Conservation (phyloP, 2,113 vertebrate species). For the Dunckerocampus dactyliophorus region DNA sequence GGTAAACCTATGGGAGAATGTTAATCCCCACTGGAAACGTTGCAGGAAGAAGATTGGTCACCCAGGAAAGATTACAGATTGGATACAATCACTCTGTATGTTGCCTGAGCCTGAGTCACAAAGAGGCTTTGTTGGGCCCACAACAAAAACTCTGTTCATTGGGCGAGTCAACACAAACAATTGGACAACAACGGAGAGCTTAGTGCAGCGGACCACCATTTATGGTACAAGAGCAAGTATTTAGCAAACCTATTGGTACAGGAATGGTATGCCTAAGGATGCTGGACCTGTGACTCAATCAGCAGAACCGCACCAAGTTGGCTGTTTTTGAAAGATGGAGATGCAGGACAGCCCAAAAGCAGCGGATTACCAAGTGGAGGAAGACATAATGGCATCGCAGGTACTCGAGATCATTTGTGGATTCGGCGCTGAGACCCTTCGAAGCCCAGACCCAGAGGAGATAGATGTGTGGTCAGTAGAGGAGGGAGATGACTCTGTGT, state of each 20-base stretch:
- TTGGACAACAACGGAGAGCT: slow-evolving; percentile 66
- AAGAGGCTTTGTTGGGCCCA: slow-evolving; percentile 78
- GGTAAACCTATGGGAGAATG: slow-evolving; percentile 71
- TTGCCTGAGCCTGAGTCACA: slow-evolving; percentile 73
- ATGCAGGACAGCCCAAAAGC: slow-evolving; percentile 33
- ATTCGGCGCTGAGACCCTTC: slow-evolving; percentile 16
- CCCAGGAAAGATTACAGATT: slow-evolving; percentile 78
- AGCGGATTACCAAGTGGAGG: slow-evolving; percentile 67
- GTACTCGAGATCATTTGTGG: slow-evolving; percentile 52
- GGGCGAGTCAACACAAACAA: slow-evolving; percentile 67
- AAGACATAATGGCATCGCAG: slow-evolving; percentile 40
- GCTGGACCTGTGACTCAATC: slow-evolving; percentile 1
- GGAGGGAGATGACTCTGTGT: slow-evolving; percentile 69
- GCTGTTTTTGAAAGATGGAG: slow-evolving; percentile 7
- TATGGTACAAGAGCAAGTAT: slow-evolving; percentile 20
- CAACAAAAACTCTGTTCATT: slow-evolving; percentile 81
- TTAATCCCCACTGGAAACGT: slow-evolving; percentile 78
- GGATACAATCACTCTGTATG: slow-evolving; percentile 76
- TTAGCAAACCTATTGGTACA: slow-evolving; percentile 45
- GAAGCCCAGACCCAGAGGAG: slow-evolving; percentile 10
- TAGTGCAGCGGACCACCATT: slow-evolving; percentile 57
- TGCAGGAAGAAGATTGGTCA: slow-evolving; percentile 74
- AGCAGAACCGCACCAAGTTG: background rate
- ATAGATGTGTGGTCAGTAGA: slow-evolving; percentile 28
- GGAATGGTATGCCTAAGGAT: background rate